Evolutionary conservation across 2,888 invertebrate genomes (phyloP).

Genomic region (Theristus sp.): DNA sequence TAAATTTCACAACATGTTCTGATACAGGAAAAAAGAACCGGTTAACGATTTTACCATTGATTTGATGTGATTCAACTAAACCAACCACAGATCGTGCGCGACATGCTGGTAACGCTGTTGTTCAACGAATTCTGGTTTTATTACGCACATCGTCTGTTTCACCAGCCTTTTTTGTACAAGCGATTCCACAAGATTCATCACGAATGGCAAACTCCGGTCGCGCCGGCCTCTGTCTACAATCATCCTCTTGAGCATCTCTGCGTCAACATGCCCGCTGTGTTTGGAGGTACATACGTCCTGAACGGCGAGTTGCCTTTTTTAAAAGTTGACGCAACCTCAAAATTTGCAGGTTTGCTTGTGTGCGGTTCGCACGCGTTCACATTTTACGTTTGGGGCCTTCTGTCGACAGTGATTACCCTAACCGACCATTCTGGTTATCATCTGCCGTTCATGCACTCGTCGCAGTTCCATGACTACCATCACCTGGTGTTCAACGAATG

Average conservation of each 20-base stretch:
- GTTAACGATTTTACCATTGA: too few species aligned
- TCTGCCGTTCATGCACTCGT: not conserved
- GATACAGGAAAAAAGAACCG: too few species aligned
- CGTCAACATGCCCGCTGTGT: not conserved
- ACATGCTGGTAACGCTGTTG: not conserved
- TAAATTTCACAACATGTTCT: too few species aligned
- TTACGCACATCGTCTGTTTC: not conserved
- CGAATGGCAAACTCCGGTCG: not conserved
- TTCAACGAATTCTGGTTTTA: not conserved
- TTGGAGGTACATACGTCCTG: too few species aligned
- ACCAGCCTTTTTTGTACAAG: not conserved
- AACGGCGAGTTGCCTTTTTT: too few species aligned
- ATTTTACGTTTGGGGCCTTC: not conserved
- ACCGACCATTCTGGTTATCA: not conserved
- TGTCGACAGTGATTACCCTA: not conserved
- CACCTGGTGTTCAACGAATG: not conserved
- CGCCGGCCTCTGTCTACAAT: constrained; percentile 54
- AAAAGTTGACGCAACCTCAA: too few species aligned
- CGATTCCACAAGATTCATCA: not conserved
- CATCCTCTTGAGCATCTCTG: constrained; percentile 51
- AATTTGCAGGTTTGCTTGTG: too few species aligned
- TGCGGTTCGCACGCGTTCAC: not conserved
- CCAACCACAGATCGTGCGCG: not conserved
- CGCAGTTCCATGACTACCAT: not conserved
- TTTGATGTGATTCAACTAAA: too few species aligned